These are phyloP conservation scores for Hexactinellida sp. DNA, from an alignment of 37 sponge, comb jelly and placozoan genomes.

Conservation along the genomic window DNA sequence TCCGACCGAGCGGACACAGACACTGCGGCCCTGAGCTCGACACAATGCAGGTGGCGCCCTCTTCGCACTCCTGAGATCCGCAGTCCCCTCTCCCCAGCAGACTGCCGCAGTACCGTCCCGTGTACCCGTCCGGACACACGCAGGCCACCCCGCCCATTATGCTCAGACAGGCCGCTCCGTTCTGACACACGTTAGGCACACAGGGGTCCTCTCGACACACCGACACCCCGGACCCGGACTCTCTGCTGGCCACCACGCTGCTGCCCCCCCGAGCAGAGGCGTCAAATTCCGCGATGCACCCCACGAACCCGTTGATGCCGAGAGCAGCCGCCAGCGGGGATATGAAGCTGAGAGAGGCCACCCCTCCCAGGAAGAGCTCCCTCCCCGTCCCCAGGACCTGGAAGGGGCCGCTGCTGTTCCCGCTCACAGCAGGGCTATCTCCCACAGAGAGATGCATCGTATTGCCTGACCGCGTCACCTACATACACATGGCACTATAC, in stretches of 20 bases:
- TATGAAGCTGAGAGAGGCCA: neutral
- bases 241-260: neutral
- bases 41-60: neutral
- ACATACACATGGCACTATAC: neutral
- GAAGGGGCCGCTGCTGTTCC: neutral
- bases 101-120: neutral
- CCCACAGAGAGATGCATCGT: neutral
- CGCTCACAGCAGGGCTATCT: neutral
- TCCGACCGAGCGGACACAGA: neutral
- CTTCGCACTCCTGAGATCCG: neutral
- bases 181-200: conserved; percentile 31
- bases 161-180: conserved; percentile 21
- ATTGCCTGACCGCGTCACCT: neutral
- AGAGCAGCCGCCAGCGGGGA: neutral
- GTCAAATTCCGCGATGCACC: neutral
- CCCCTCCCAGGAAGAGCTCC: neutral
- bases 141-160: neutral
- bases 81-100: neutral
- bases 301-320: neutral
- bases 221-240: neutral
- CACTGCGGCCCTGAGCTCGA: neutral
- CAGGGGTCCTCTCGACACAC: conserved; percentile 15
- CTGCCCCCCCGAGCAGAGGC: neutral
- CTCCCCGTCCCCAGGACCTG: neutral
- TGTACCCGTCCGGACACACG: neutral